Evolutionary conservation across 1,140 invertebrate species (phyloP), one percentile per base, ranked within the genome.

Genomic region (Macrostomum lignano): DNA sequence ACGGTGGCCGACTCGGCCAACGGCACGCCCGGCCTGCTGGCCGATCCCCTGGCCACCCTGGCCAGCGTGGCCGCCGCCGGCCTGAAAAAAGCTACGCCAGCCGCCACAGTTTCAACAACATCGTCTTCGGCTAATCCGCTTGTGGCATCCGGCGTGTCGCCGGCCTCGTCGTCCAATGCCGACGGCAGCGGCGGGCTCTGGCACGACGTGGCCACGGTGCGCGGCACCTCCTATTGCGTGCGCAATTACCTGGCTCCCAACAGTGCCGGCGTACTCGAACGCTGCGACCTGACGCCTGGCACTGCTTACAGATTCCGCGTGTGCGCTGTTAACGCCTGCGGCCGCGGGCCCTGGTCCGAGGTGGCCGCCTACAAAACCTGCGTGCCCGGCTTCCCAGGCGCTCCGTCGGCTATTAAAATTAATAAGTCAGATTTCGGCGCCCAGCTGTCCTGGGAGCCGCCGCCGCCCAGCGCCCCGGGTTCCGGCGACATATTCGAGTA

Each of bases 221-320:
- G 72, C 41, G 65, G 64, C 39, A 65, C 67, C 30, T 63, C 64
- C 43, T 64, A 62, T 53, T 59, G 70, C 38, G 65, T 75, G 36
- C 64, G 70, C 47, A 63, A 69, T 55, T 71, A 71, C 58, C 68
- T 44, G 19, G 33, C 41, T 15, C 45, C 51, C 32, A 44, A 42
- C n/a, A 52, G 51, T 41, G 46, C 47, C 21, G 52, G 52, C 38
- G 46, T 43, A 36, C 43, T 33, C 38, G n/a, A n/a, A n/a, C n/a
- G n/a, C n/a, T n/a, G n/a, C n/a, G n/a, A 21, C 74, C 52, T 7
- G 3, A 25, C 79, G 48, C 75, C 79, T n/a, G 86, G 84, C 25
- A 91, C 81, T 1, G 81, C 79, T 1, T 94, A 96, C 55, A 91
- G 88, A 51, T 91, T 94, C 51, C 65, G 86, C 36, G 76, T 94